phyloP scores from a whole-genome alignment of 1,140 invertebrate species.

The Teleogryllus occipitalis region DNA sequence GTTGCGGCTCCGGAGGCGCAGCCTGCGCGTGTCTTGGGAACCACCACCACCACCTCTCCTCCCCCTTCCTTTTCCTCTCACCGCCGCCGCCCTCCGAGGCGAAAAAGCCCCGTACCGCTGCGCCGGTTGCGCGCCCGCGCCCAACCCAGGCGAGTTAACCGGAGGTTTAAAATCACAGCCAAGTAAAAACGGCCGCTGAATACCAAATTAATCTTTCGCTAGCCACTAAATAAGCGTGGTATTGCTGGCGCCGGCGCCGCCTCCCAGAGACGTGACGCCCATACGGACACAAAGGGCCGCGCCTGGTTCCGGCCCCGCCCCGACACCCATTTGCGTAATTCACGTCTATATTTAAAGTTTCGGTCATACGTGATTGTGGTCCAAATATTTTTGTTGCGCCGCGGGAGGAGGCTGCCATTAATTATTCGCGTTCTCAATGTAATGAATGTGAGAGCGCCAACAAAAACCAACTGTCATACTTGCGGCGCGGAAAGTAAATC shows the following conservation, averaged over 20 bases:
- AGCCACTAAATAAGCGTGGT: neutral
- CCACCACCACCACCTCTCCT: neutral
- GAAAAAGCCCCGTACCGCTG: too few species aligned
- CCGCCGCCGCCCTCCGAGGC: too few species aligned
- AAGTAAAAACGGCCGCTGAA: neutral
- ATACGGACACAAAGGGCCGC: neutral
- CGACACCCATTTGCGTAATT: neutral
- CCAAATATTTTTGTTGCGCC: neutral
- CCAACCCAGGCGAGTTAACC: neutral
- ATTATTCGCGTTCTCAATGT: neutral
- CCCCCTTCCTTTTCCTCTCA: neutral
- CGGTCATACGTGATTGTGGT: neutral
- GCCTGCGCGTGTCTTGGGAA: too few species aligned
- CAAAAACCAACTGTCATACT: conserved; percentile 4
- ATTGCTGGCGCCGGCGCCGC: neutral
- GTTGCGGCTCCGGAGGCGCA: neutral
- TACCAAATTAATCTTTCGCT: neutral
- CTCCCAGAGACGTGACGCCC: neutral
- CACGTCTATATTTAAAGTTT: conserved; percentile 2
- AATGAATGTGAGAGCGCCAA: neutral
- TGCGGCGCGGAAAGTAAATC: neutral
- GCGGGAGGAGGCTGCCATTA: neutral
- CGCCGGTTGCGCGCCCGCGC: too few species aligned
- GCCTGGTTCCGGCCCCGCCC: neutral
- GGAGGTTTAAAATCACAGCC: neutral